These are phyloP conservation scores for Glareola pratincola DNA, from an alignment of 2,113 vertebrate genomes.

Conservation along the genomic window DNA sequence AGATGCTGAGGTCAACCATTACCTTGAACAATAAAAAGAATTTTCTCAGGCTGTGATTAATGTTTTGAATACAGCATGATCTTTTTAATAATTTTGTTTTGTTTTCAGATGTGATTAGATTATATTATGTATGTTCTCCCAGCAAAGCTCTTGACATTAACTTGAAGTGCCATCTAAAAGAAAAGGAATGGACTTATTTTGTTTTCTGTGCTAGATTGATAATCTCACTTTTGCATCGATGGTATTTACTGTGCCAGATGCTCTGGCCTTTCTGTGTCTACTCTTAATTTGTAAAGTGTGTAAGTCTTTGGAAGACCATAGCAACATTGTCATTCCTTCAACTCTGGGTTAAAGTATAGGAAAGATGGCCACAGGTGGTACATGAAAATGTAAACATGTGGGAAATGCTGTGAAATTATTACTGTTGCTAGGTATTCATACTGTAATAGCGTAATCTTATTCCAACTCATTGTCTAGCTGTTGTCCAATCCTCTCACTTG, in stretches of 20 bases:
- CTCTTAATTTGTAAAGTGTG: background rate
- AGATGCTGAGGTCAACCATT: background rate
- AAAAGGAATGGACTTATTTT: background rate
- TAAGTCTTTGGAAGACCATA: background rate
- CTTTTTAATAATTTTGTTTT: background rate
- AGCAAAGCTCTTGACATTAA: background rate
- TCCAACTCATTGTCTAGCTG: background rate
- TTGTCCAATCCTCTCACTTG: background rate
- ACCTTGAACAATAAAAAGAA: background rate
- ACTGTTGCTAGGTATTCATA: background rate
- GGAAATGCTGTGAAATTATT: background rate
- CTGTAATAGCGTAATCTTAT: background rate
- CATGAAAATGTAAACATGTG: background rate
- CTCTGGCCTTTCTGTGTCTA: background rate
- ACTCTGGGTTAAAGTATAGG: background rate
- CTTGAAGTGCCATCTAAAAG: background rate
- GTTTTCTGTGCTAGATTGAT: background rate
- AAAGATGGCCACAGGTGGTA: background rate
- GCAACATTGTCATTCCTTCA: background rate
- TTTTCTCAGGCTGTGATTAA: background rate
- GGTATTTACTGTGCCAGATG: background rate
- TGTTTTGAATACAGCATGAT: background rate
- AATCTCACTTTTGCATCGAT: background rate
- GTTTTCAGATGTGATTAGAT: background rate
- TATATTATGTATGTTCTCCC: background rate